Evolutionary conservation across 2,113 vertebrate species (phyloP).

Genomic region (Lipophrys pholis): DNA sequence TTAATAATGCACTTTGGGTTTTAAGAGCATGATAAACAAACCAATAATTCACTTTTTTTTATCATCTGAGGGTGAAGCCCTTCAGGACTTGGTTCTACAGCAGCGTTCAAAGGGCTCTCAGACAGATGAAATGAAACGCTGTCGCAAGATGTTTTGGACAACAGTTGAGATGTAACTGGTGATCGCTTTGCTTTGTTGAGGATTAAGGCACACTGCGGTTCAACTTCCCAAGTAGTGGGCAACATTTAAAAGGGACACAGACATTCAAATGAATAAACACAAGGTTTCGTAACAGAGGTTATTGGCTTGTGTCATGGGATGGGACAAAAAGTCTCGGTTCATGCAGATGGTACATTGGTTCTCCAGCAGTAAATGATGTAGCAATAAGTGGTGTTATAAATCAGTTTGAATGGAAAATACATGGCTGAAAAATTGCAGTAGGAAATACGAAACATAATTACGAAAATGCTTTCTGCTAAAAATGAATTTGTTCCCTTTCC

Average conservation of each 20-base stretch:
- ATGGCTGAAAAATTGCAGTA: neutral
- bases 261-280: constrained; percentile 56
- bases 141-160: constrained; percentile 78
- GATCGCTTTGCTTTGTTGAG: constrained; percentile 61
- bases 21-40: constrained; percentile 95
- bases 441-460: constrained; percentile 8
- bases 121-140: constrained; percentile 69
- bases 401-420: constrained; percentile 1
- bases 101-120: constrained; percentile 80
- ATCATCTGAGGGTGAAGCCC: constrained; percentile 85
- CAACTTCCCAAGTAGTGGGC: constrained; percentile 58
- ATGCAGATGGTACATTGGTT: constrained; percentile 18
- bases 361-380: constrained; percentile 6
- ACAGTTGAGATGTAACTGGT: constrained; percentile 64
- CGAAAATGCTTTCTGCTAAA: neutral
- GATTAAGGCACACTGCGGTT: constrained; percentile 59
- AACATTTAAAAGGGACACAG: constrained; percentile 56
- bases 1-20: constrained; percentile 94
- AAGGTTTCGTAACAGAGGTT: constrained; percentile 33
- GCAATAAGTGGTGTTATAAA: neutral
- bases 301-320: constrained; percentile 25
- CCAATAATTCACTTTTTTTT: constrained; percentile 90
- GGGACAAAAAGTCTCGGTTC: constrained; percentile 8
- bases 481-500: constrained; percentile 17
- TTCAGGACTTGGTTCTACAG: constrained; percentile 81